Percentiles rank a stretch among this genome's conserved stretches.
Conservation (phyloP, 2,113 vertebrate species). For the Daubentonia madagascariensis region DNA sequence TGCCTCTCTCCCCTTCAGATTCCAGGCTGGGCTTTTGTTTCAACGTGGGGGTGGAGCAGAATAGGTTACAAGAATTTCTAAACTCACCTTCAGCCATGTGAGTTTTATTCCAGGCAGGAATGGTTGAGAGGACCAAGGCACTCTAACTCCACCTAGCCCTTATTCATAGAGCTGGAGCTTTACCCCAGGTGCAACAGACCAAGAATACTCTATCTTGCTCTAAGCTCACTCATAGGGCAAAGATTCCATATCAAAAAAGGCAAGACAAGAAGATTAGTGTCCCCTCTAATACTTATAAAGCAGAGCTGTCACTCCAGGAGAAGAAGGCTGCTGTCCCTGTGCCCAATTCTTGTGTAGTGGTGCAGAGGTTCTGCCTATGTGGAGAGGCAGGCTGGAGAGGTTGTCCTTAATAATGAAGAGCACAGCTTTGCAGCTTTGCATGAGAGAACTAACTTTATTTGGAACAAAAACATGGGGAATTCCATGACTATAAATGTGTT, state of each 20-base stretch:
- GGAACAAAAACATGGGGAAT: not conserved
- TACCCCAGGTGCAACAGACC: not conserved
- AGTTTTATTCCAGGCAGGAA: not conserved
- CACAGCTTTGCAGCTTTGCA: not conserved
- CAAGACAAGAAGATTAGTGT: not conserved
- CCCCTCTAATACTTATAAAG: not conserved
- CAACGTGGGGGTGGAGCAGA: rapidly evolving
- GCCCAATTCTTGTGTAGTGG: not conserved
- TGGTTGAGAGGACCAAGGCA: not conserved
- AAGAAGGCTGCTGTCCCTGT: not conserved
- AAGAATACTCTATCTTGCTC: too few relatives aligned
- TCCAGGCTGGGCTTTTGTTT: not conserved
- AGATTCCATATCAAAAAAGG: not conserved
- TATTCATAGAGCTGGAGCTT: not conserved
- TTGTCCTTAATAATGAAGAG: not conserved
- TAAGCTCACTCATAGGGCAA: not conserved
- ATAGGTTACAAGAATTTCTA: not conserved
- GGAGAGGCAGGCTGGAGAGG: not conserved
- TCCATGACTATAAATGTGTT: not conserved
- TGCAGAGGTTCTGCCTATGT: rapidly evolving
- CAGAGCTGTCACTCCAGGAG: not conserved
- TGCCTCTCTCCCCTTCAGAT: not conserved
- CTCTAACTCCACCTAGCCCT: not conserved
- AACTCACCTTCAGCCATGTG: not conserved
- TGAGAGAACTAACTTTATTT: not conserved